Percentiles rank a stretch among this genome's conserved stretches.
Evolutionary conservation across 1,140 invertebrate species (phyloP).

Genomic region (Lutraria rhynchaena): DNA sequence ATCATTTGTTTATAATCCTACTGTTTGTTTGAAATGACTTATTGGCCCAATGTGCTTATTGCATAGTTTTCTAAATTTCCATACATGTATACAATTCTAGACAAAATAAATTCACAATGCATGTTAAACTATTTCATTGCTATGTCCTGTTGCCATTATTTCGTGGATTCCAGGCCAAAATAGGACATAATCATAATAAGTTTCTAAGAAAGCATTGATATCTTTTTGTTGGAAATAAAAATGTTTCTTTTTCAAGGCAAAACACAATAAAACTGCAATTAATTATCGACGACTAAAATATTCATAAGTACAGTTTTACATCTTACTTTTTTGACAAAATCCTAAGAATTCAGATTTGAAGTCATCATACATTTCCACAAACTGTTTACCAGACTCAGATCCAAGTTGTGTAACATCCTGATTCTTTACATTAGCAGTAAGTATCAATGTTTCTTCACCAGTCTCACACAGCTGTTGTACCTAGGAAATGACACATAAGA

Average conservation of each 20-base stretch:
- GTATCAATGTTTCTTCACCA: constrained; percentile 7
- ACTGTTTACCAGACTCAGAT: constrained; percentile 11
- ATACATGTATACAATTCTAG: too few species aligned
- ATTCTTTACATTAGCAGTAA: constrained; percentile 13
- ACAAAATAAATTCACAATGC: too few species aligned
- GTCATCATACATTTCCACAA: constrained; percentile 23
- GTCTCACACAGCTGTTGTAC: constrained; percentile 14
- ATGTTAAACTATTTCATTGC: too few species aligned
- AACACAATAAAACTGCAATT: background rate
- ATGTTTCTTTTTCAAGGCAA: background rate
- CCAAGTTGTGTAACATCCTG: background rate
- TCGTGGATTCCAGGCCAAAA: too few species aligned
- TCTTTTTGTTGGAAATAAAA: background rate
- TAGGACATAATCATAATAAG: too few species aligned
- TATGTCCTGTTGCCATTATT: too few species aligned
- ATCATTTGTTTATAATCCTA: too few species aligned
- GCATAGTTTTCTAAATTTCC: too few species aligned
- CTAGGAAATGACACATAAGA: background rate
- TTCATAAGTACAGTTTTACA: background rate
- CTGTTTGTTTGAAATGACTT: too few species aligned
- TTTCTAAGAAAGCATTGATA: too few species aligned
- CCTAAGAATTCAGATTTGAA: constrained; percentile 24
- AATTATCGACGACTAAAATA: background rate
- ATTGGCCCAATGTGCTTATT: too few species aligned
- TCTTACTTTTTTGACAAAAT: constrained; percentile 37